phyloP scores from a whole-genome alignment of 2,113 vertebrate species.

The Microcebus lehilahytsara region DNA sequence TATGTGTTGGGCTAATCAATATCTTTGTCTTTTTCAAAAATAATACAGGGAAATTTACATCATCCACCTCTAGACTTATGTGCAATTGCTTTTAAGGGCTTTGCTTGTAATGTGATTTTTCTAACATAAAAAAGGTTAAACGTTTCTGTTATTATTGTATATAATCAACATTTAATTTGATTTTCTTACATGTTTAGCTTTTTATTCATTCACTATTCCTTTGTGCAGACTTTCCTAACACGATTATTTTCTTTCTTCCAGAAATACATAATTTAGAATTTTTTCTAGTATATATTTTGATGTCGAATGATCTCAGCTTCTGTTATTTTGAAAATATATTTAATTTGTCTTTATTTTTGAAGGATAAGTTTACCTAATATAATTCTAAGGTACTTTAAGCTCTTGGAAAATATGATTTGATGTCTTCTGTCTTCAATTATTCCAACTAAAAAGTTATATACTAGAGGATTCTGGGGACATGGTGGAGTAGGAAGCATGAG shows the following conservation, averaged over 20 bases:
- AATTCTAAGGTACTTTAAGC: neutral
- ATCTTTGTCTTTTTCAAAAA: conserved; percentile 8
- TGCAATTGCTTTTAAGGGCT: neutral
- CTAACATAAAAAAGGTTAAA: neutral
- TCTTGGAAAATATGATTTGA: neutral
- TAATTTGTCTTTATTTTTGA: neutral
- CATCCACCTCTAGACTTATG: neutral
- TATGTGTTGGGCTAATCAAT: neutral
- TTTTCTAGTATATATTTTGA: neutral
- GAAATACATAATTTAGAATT: neutral
- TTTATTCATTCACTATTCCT: neutral
- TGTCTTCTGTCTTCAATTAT: neutral
- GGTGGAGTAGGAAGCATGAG: neutral
- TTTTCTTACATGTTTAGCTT: neutral
- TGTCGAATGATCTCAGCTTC: neutral
- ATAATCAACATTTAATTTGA: neutral
- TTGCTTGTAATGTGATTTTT: neutral
- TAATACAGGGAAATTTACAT: neutral
- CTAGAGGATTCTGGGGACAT: neutral
- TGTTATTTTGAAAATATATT: conserved; percentile 7
- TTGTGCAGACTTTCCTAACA: neutral
- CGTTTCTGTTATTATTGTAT: neutral
- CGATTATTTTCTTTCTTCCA: neutral
- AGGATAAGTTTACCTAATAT: neutral
- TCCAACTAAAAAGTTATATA: neutral